Base-by-base conservation (phyloP, 2,113 vertebrate genomes). In the Narcine bancroftii region DNA sequence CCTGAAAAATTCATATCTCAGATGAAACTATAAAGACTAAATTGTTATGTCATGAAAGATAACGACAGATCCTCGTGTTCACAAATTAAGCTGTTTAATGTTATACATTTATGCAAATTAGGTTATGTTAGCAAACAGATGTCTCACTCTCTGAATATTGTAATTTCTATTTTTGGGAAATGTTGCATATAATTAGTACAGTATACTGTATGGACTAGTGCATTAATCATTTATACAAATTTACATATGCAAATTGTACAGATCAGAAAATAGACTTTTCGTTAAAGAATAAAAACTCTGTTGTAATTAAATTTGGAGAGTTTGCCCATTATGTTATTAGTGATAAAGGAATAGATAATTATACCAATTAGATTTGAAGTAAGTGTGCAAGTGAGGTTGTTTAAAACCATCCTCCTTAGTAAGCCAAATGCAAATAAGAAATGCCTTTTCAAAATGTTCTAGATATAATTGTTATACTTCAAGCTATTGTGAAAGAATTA, bases 141-240 rank as follows among this genome's bases (percentile, higher is more conserved):
- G 63, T 15, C 42, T 91, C 63, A 65, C 39, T 66, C 33, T 24
- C 71, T 69, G 39, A 91, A 69, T 26, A 69, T 91, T 71, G n/a
- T 60, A 87, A 33, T 63, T 69, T 42, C 26, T 45, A 91, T 71
- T 91, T 91, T 91, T 91, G 65, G 63, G 63, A 47, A 91, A 69
- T 91, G 89, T 45, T 69, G 65, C 63, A 33, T 91, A 69, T 69
- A 91, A 91, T 91, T 91, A 91, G 10, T 42, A 29, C 71, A 91
- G 10, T 42, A 29, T 71, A 33, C 89, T 91, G 39, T 69, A 19
- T 45, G 39, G 87, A 13, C 21, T 47, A 47, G 45, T 42, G 47
- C 26, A 91, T 91, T 91, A 91, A 71, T 71, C 69, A 71, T 47
- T 91, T 91, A 69, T 71, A 69, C 89, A 66, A 91, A 91, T 91